Evolutionary conservation across 2,797 vertebrate genomes (phyloP), one percentile per base, ranked within the genome.

Genomic region (Artibeus lituratus): DNA sequence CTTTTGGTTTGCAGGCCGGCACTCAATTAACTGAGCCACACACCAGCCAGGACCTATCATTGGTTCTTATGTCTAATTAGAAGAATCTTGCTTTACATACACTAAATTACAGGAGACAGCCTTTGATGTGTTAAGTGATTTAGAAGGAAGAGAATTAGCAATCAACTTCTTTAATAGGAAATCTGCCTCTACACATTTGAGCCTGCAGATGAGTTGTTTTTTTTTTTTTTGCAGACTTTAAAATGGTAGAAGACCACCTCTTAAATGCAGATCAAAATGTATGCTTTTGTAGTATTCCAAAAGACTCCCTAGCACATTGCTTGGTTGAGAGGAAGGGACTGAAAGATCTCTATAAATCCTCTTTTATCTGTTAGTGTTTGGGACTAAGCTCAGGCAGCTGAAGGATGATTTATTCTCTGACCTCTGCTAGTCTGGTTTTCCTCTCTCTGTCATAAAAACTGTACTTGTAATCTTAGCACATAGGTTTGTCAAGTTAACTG

Each of bases 111-210:
- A 88, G 18, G n/a, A 65, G 29, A 85, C 1, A 19, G 37, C 32
- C 44, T 94, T 91, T 70, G 44, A 65, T 18, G 18, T 88, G 47
- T 57, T 95, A 93, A 80, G 21, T 91, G 74, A 96, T 77, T 95
- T 93, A 95, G 29, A 81, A 37, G n/a, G 2, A 87, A 92, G 77
- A 84, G 39, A 87, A 70, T 16, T 51, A 10, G 10, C 72, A 81
- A 35, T 93, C 39, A 90, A 9, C 39, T 78, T 90, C 8, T 77
- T 87, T 73, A 92, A 59, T 67, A 35, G 44, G 55, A 44, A 59
- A 37, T 1, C 39, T 87, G 15, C n/a, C 59, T 80, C n/a, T 77
- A 26, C 26, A 44, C 78, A 93, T 90, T 84, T 55, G 55, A 95
- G 37, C 53, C 37, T 95, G 59, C 32, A 90, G 73, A 72, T 81